phyloP scores from a whole-genome alignment of 2,888 invertebrate genomes.

The Bellardia bayeri region DNA sequence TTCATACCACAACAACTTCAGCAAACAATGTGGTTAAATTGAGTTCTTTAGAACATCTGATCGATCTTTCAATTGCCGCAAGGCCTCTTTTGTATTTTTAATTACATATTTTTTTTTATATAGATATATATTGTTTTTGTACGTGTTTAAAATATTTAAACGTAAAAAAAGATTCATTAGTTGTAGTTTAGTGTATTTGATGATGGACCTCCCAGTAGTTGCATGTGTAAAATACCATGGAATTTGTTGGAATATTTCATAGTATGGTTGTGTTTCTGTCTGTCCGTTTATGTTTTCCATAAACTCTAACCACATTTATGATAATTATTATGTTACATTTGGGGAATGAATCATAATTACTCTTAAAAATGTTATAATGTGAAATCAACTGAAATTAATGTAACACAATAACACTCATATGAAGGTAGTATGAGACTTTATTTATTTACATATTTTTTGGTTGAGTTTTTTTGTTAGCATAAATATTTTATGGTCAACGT shows the following conservation, averaged over 20 bases:
- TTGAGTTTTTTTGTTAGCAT: not conserved
- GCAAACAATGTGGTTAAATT: slow-evolving; percentile 44
- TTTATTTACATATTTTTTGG: not conserved
- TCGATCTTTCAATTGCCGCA: slow-evolving; percentile 59
- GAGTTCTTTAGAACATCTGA: slow-evolving; percentile 37
- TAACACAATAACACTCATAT: not conserved
- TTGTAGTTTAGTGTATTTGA: slow-evolving; percentile 26
- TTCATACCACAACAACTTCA: slow-evolving; percentile 23
- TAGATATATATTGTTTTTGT: slow-evolving; percentile 17
- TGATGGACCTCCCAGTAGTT: slow-evolving; percentile 69
- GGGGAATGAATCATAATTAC: slow-evolving; percentile 70
- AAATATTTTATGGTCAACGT: slow-evolving; percentile 12
- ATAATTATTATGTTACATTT: slow-evolving; percentile 64
- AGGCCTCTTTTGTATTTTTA: slow-evolving; percentile 46
- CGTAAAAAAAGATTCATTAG: slow-evolving; percentile 44
- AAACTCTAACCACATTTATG: slow-evolving; percentile 64
- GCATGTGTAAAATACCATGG: slow-evolving; percentile 22
- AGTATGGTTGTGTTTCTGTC: not conserved
- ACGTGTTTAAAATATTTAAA: slow-evolving; percentile 67
- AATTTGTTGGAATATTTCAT: slow-evolving; percentile 36
- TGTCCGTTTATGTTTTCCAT: slow-evolving; percentile 20
- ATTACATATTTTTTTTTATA: not conserved
- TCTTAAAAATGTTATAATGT: slow-evolving; percentile 32
- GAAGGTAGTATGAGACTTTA: not conserved
- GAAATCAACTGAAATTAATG: slow-evolving; percentile 22